Base-by-base conservation (phyloP, 2,888 invertebrate genomes). In the Pyrrhia umbra region DNA sequence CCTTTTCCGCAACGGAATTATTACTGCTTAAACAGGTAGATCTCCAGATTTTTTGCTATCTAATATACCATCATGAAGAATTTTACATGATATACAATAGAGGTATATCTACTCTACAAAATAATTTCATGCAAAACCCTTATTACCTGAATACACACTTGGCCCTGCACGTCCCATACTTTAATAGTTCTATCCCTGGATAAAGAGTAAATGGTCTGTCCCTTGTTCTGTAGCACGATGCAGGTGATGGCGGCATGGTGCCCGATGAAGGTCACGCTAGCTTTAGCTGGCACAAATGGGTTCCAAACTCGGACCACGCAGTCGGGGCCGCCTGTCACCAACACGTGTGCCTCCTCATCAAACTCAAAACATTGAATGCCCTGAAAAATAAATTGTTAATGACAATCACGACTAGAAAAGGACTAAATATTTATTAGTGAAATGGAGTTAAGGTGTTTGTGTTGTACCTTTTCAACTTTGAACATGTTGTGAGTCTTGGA, bases 221-320 rank as follows among this genome's bases (percentile, higher is more conserved):
- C 97, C 15, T 88, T 86, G 68, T 96, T 95, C 91, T 97, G 97
- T 59, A 97, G 93, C 68, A 97, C 95, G 42, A 98, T 88, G 55
- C 95, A 95, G 16, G 95, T 95, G 73, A 98, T 95, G 10, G 96
- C 96, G 1, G 96, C 95, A 81, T 96, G 96, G 87, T 98, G 98
- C 0, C 97, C 97, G 34, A 79, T 57, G 34, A 98, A 93, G 13
- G 96, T 90, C 9, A 95, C 95, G 43, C 92, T 96, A 0, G 97
- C 95, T 81, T 96, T 96, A 51, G 92, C 90, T 1, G 97, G 96
- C n/a, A 97, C 96, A 85, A 97, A 97, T 0, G 97, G 96, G 89
- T 97, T 97, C 98, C 98, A 98, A 54, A 97, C 93, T 37, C 97
- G 96, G 23, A 97, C 95, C 54, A 95, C 85, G 77, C 97, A 96